phyloP scores from a whole-genome alignment of 2,888 invertebrate species.

The Drosophila phalerata region DNA sequence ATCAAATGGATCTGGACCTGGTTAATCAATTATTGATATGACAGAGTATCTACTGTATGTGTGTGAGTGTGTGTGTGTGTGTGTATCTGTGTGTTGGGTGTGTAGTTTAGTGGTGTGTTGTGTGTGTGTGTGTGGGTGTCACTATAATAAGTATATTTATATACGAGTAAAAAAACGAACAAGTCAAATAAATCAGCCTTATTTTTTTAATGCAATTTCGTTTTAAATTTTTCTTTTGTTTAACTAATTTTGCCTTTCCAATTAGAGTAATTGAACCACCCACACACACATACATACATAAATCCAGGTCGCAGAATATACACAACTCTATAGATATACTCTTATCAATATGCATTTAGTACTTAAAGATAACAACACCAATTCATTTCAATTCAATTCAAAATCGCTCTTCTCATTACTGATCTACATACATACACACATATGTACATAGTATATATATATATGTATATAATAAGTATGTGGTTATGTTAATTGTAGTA shows the following conservation, averaged over 20 bases:
- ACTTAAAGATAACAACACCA: slow-evolving; percentile 51
- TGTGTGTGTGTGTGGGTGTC: slow-evolving; percentile 24
- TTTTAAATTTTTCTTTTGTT: slow-evolving; percentile 14
- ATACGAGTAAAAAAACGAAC: slow-evolving; percentile 71
- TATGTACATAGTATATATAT: slow-evolving; percentile 41
- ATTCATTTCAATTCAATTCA: slow-evolving; percentile 43
- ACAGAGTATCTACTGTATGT: slow-evolving; percentile 26
- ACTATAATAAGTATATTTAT: slow-evolving; percentile 42
- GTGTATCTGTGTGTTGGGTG: slow-evolving; percentile 28
- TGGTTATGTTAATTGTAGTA: slow-evolving; percentile 30
- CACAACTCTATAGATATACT: slow-evolving; percentile 12
- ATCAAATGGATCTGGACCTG: slow-evolving; percentile 44
- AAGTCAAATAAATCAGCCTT: slow-evolving; percentile 79
- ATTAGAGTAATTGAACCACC: slow-evolving; percentile 54
- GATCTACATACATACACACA: slow-evolving; percentile 14
- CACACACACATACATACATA: slow-evolving; percentile 40
- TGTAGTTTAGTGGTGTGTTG: slow-evolving; percentile 2
- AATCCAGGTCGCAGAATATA: slow-evolving; percentile 20
- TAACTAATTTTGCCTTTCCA: slow-evolving; percentile 72
- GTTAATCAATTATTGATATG: slow-evolving; percentile 64
- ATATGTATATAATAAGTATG: slow-evolving; percentile 23
- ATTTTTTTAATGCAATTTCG: slow-evolving; percentile 76
- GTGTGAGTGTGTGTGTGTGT: slow-evolving; percentile 15
- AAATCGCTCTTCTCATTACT: slow-evolving; percentile 15
- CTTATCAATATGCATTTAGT: slow-evolving; percentile 37